Conservation (phyloP, 2,113 vertebrate genomes). For the Mixornis gularis region DNA sequence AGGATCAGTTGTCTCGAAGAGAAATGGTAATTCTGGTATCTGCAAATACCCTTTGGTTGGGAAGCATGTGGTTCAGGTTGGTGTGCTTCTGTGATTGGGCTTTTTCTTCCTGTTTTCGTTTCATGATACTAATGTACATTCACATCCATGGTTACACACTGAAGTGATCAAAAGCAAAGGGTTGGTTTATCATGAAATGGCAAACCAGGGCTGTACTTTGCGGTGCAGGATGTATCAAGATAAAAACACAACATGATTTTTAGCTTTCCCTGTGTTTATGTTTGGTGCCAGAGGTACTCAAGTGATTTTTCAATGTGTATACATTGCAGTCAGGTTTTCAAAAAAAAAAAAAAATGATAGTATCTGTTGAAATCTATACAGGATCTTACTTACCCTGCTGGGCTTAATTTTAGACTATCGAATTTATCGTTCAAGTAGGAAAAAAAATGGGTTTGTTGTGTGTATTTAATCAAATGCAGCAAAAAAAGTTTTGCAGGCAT, state of each 20-base stretch:
- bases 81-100: background rate
- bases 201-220: background rate
- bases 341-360: background rate
- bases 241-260: constrained; percentile 33
- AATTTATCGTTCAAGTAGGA: background rate
- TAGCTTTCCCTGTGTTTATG: constrained; percentile 28
- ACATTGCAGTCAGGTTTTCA: background rate
- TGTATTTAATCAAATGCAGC: constrained; percentile 39
- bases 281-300: constrained; percentile 38
- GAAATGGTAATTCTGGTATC: constrained; percentile 37
- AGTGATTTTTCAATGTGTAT: constrained; percentile 10
- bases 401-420: constrained; percentile 26
- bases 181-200: constrained; percentile 1
- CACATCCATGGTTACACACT: background rate
- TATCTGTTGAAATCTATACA: background rate
- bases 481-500: constrained; percentile 25
- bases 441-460: background rate
- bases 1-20: constrained; percentile 27
- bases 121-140: background rate
- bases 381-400: constrained; percentile 6
- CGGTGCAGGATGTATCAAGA: background rate
- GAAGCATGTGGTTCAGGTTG: background rate
- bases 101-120: background rate
- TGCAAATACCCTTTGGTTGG: background rate
- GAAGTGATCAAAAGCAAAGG: constrained; percentile 23